Base-by-base conservation (phyloP, 2,797 vertebrate species). In the Phalanger gymnotis region DNA sequence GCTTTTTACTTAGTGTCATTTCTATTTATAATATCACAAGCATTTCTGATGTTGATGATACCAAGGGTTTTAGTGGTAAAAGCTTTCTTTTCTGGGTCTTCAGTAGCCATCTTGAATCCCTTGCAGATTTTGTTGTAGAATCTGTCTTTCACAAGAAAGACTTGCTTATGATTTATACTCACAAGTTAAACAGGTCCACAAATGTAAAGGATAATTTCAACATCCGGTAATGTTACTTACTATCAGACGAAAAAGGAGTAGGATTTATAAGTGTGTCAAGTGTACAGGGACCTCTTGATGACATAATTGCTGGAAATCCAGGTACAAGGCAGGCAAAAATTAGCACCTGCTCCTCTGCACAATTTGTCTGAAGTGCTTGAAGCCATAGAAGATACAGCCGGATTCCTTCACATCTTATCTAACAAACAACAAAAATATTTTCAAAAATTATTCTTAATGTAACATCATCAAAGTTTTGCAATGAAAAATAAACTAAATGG, bases 341-440 rank as follows among this genome's bases (percentile, higher is more conserved):
- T 97, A 99, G 99, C 97, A 99, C 99, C 98, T 99, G 99, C 97
- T 99, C 99, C 98, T 99, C 99, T 0, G 99, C 99, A 97, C 99
- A 99, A 98, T 99, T 99, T 93, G 99, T 99, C 98, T 99, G 99
- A 97, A 99, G 99, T 11, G 99, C 99, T 98, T 99, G 99, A 92
- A 99, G 99, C 99, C 99, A 99, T 95, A 99, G 99, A 98, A 99
- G 99, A 98, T 99, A 99, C 94, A 99, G 99, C 66, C 99, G 99
- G 97, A 99, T 99, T 95, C 99, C 99, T 98, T 99, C 99, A 97
- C 99, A 99, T 98, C 99, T 99, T 98, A 99, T 99, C 99, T 99
- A 97, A 93, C 96, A 95, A 92, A 54, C 30, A 52, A 47, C 0
- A 5, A n/a, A 28, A 73, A 91, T 0, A 57, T 91, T 12, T 91